Evolutionary conservation across 2,797 vertebrate species (phyloP), one percentile per base, ranked within the genome.

Genomic region (Arrhamphus sclerolepis): DNA sequence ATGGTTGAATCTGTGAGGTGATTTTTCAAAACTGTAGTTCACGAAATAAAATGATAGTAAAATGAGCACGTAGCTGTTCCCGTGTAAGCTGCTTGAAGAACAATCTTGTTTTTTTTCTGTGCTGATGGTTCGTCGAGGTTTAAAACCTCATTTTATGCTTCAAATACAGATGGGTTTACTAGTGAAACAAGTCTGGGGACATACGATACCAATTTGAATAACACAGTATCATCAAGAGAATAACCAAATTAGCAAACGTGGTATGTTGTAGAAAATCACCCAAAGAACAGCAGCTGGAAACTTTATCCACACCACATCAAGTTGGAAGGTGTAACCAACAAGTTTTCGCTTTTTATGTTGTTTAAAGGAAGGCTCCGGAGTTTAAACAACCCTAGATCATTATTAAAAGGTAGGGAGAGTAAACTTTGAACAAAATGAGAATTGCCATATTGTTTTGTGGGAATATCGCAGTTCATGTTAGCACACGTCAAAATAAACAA

Each of bases 11-110:
- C 42, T 44, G 41, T 4, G 7, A 20, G 34, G 19, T 73, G 58
- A 80, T 72, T 75, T 56, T 55, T 42, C 56, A 49, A 31, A 14
- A 38, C 47, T 60, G 26, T 19, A 46, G 26, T 22, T 43, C 29
- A 46, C 46, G 24, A 46, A 50, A 50, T 43, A 7, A 29, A 10
- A 31, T 18, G 5, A 47, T 34, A 34, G 13, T 34, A 2, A 34
- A 10, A 49, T n/a, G 26, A 19, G 18, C 26, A 29, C 11, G 8
- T 5, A 8, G 16, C 17, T 39, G 31, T 40, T 51, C 0, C 8
- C 34, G 55, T 0, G 19, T 4, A 61, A 38, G 41, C 17, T 39
- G 41, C 59, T 62, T 31, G 31, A 62, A 5, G 21, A 21, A 39
- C 56, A 34, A 31, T 31, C 34, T 20, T 53, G 4, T n/a, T 22